Conservation (phyloP, 2,113 vertebrate genomes). For the Colius striatus region DNA sequence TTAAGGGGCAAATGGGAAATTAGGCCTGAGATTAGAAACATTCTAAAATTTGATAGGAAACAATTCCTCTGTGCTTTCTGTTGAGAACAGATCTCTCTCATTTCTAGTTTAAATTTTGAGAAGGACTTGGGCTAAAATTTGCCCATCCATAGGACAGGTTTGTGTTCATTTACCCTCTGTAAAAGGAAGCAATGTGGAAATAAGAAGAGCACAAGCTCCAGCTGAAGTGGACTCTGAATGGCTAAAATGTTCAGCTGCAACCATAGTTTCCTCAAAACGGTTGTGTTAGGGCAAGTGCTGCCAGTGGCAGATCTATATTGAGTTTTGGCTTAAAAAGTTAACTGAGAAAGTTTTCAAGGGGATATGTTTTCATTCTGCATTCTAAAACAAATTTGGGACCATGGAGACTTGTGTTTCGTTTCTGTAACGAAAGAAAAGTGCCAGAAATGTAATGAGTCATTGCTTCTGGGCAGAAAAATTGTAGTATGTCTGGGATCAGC, state of each 20-base stretch:
- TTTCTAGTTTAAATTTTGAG: not conserved
- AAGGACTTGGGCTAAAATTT: not conserved
- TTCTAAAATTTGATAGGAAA: not conserved
- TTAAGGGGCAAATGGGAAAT: not conserved
- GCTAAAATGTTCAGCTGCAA: not conserved
- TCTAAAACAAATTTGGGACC: not conserved
- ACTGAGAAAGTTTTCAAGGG: not conserved
- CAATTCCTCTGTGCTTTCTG: not conserved
- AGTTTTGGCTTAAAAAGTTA: not conserved
- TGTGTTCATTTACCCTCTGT: not conserved
- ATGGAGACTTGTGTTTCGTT: not conserved
- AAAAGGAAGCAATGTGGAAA: not conserved
- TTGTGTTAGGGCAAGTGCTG: not conserved
- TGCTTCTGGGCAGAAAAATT: not conserved
- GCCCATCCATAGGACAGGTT: not conserved
- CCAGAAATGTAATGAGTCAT: slow-evolving; percentile 12
- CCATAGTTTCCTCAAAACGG: not conserved
- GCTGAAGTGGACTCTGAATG: not conserved
- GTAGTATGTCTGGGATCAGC: not conserved
- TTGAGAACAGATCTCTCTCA: not conserved
- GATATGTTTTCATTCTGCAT: slow-evolving; percentile 6
- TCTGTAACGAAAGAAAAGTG: not conserved
- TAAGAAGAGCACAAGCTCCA: not conserved
- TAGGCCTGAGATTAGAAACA: not conserved
- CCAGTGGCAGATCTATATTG: not conserved